phyloP scores from a whole-genome alignment of 1,140 invertebrate species.

The Pachypsylla venusta region DNA sequence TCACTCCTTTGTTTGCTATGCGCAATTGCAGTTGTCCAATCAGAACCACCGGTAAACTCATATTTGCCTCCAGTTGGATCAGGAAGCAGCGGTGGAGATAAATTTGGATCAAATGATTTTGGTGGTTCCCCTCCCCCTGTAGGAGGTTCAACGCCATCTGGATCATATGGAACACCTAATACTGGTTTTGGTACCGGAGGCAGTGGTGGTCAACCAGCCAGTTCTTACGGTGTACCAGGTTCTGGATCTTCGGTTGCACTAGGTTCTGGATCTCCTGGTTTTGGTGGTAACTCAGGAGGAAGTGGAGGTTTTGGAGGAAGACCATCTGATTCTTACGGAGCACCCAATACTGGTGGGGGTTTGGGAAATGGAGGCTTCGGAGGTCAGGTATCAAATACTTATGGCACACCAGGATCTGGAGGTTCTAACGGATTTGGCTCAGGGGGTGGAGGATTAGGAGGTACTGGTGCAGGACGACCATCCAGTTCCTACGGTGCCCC shows the following conservation, averaged over 20 bases:
- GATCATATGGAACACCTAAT: not conserved
- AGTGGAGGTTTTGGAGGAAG: not conserved
- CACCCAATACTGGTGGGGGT: not conserved
- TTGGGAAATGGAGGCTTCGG: not conserved
- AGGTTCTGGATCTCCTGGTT: not conserved
- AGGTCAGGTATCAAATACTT: not conserved
- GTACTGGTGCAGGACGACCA: not conserved
- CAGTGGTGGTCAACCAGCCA: not conserved
- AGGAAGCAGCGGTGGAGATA: not conserved
- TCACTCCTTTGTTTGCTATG: conserved; percentile 5
- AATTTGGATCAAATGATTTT: conserved; percentile 6
- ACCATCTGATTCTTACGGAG: not conserved
- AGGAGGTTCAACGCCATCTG: not conserved
- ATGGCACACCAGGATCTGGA: not conserved
- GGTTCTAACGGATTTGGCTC: not conserved
- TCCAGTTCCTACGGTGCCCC: too few species aligned
- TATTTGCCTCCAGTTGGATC: conserved; percentile 1
- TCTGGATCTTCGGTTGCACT: too few species aligned
- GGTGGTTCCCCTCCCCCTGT: not conserved
- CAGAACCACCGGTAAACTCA: conserved; percentile 5
- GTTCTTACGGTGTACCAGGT: not conserved
- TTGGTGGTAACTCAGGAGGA: not conserved
- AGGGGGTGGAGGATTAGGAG: not conserved
- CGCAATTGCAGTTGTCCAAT: not conserved
- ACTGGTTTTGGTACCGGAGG: too few species aligned